Percentiles rank a stretch among this genome's conserved stretches.
Conservation (phyloP, 2,113 vertebrate genomes). For the Andinoacara biseriatus region DNA sequence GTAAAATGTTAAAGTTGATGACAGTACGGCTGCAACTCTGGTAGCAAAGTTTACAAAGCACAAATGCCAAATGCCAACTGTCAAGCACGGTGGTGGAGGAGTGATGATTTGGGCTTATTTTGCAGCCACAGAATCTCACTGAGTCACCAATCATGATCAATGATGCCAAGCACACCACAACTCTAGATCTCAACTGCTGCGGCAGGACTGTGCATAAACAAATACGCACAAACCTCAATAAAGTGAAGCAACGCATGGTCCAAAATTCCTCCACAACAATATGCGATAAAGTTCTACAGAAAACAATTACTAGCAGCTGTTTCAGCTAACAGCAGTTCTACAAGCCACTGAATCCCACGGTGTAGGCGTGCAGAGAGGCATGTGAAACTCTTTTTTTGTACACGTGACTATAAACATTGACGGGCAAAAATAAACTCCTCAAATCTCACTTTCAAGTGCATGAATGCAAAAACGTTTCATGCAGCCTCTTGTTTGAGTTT, state of each 20-base stretch:
- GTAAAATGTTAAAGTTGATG: background rate
- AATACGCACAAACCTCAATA: background rate
- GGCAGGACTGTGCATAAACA: background rate
- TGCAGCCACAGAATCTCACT: background rate
- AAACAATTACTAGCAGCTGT: accelerated
- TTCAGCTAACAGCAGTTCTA: background rate
- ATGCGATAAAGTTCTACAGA: background rate
- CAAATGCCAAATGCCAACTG: background rate
- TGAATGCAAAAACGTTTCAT: background rate
- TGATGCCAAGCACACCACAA: background rate
- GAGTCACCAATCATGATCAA: background rate
- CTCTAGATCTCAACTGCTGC: background rate
- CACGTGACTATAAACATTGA: background rate
- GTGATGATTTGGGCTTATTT: background rate
- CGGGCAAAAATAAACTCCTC: background rate
- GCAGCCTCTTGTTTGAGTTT: background rate
- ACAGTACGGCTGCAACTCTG: background rate
- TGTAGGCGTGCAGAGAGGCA: background rate
- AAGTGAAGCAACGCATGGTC: background rate
- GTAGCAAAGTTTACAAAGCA: background rate
- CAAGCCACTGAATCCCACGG: background rate
- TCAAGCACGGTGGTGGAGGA: background rate
- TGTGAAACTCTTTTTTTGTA: background rate
- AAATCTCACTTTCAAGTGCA: background rate
- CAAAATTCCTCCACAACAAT: background rate